phyloP scores from a whole-genome alignment of 2,797 vertebrate species.

The Micromesistius poutassou region DNA sequence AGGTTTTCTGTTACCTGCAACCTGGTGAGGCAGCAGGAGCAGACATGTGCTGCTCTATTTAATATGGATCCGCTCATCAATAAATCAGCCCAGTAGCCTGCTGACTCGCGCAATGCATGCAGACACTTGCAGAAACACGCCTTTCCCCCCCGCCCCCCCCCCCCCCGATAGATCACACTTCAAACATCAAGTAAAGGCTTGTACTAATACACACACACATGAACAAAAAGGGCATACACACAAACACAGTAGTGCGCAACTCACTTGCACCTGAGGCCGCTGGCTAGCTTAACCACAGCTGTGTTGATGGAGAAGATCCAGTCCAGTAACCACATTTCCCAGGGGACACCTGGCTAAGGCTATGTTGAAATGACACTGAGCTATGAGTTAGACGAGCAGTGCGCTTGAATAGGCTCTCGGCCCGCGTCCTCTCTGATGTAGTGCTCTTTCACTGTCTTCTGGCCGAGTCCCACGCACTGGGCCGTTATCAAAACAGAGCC shows the following conservation, averaged over 20 bases:
- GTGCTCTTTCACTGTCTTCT: constrained; percentile 13
- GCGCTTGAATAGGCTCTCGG: neutral
- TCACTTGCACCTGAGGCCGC: constrained; percentile 73
- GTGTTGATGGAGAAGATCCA: constrained; percentile 77
- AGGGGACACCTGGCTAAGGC: constrained; percentile 21
- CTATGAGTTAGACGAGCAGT: neutral
- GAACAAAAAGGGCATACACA: constrained; percentile 2
- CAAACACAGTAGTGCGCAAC: constrained; percentile 36
- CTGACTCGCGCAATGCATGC: constrained; percentile 14
- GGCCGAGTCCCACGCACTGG: constrained; percentile 42
- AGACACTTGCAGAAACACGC: constrained; percentile 4
- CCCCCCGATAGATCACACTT: neutral
- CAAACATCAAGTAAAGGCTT: constrained; percentile 14
- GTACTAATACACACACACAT: constrained; percentile 7
- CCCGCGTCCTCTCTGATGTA: neutral
- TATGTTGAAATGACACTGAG: constrained; percentile 10
- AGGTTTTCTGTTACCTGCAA: constrained; percentile 10
- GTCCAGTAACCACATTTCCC: constrained; percentile 76
- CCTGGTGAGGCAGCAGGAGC: constrained; percentile 13
- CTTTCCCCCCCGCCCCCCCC: neutral
- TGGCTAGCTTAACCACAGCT: constrained; percentile 75
- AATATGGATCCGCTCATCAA: constrained; percentile 52
- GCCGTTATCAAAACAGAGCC: constrained; percentile 41
- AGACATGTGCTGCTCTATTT: constrained; percentile 36
- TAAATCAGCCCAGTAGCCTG: constrained; percentile 38